Evolutionary conservation across 2,888 invertebrate species (phyloP).

Genomic region (Lissonota sp.): DNA sequence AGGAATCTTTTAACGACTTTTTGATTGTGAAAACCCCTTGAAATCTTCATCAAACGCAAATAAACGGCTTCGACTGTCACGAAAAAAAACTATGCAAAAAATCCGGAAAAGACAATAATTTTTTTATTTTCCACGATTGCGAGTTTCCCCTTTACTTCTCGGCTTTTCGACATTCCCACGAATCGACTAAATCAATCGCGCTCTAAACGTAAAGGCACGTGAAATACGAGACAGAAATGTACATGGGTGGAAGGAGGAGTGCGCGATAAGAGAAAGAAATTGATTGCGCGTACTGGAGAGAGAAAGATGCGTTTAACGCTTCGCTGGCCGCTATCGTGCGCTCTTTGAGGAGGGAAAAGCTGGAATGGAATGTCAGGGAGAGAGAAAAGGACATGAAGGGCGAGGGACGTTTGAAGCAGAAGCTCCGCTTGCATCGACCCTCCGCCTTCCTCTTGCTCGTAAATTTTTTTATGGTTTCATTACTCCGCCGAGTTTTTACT

Average conservation of each 20-base stretch:
- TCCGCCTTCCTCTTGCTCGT: conserved; percentile 66
- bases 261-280: conserved; percentile 62
- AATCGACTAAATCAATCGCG: conserved; percentile 58
- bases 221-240: conserved; percentile 50
- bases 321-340: conserved; percentile 50
- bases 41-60: neutral
- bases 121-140: conserved; percentile 38
- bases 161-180: conserved; percentile 10
- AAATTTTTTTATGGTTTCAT: conserved; percentile 75
- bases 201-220: conserved; percentile 51
- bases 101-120: conserved; percentile 16
- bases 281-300: conserved; percentile 50
- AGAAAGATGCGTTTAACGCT: conserved; percentile 57
- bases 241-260: conserved; percentile 24
- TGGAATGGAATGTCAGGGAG: conserved; percentile 38
- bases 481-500: conserved; percentile 64
- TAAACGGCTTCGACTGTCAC: neutral
- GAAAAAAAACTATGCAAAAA: conserved; percentile 13
- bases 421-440: conserved; percentile 35
- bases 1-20: no score
- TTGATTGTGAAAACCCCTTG: no score
- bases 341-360: conserved; percentile 24
- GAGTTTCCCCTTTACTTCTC: conserved; percentile 9
- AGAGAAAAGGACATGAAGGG: conserved; percentile 25
- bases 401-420: conserved; percentile 34